Conservation (phyloP, 2,113 vertebrate species). For the Elachura formosa region DNA sequence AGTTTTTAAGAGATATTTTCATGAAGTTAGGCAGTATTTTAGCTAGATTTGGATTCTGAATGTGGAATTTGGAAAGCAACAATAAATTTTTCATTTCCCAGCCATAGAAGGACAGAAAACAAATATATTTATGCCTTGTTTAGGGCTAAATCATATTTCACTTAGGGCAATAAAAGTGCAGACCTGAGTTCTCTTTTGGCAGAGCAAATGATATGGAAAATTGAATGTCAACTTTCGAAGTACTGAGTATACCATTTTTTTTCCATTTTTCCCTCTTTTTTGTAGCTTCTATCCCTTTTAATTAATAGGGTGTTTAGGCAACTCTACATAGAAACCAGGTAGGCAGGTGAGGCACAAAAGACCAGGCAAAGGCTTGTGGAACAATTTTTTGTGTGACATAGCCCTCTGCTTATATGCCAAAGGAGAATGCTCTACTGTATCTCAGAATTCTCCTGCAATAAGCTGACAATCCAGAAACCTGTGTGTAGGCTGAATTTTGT, state of each 20-base stretch:
- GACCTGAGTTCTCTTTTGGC: slow-evolving; percentile 4
- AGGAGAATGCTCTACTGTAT: not conserved
- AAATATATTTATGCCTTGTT: slow-evolving; percentile 20
- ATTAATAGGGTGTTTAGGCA: not conserved
- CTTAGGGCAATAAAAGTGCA: not conserved
- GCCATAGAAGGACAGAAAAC: not conserved
- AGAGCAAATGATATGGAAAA: slow-evolving; percentile 14
- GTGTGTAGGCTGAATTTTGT: not conserved
- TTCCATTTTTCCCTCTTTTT: not conserved
- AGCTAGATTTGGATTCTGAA: not conserved
- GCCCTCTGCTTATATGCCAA: not conserved
- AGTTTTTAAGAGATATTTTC: not conserved
- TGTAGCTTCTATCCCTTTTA: not conserved
- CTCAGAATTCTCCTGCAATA: not conserved
- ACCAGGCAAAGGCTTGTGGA: not conserved
- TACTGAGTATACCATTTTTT: not conserved
- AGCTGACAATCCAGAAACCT: not conserved
- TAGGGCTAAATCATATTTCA: slow-evolving; percentile 31
- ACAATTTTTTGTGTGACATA: not conserved
- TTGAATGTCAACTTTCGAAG: not conserved
- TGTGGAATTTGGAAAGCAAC: not conserved
- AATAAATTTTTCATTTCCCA: slow-evolving; percentile 3
- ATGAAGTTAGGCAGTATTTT: not conserved
- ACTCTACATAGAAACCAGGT: not conserved
- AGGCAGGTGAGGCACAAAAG: not conserved